Evolutionary conservation across 2,888 invertebrate genomes (phyloP).

Genomic region (Gari tellinella): DNA sequence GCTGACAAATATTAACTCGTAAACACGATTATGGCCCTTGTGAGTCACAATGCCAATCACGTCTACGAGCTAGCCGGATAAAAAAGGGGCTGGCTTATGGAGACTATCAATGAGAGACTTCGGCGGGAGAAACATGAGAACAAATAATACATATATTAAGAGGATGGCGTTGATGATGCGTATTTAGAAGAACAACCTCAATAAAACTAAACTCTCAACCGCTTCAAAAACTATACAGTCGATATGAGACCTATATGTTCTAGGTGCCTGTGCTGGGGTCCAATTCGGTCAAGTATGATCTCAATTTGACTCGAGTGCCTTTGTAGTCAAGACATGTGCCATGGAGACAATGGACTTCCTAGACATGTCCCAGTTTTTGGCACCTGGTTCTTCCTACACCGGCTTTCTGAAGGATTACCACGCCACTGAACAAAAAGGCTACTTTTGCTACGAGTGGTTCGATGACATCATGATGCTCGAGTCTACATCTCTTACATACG

Average conservation of each 20-base stretch:
- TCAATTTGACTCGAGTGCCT: constrained; percentile 4
- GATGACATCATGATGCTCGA: constrained; percentile 1
- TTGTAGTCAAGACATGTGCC: constrained; percentile 26
- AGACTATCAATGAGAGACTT: background rate
- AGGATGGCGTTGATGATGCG: background rate
- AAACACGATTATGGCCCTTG: background rate
- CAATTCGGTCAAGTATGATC: constrained; percentile 13
- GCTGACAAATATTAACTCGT: no score
- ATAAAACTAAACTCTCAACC: no score
- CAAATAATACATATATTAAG: background rate
- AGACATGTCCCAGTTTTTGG: constrained; percentile 37
- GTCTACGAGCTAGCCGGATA: background rate
- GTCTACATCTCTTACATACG: no score
- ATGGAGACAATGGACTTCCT: constrained; percentile 35
- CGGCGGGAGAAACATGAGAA: background rate
- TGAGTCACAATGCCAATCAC: background rate
- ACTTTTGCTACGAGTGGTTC: constrained; percentile 8
- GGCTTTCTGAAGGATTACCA: constrained; percentile 42
- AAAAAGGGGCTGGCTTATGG: background rate
- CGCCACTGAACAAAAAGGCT: constrained; percentile 33
- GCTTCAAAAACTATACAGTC: no score
- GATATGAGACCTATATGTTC: no score
- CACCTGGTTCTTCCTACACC: constrained; percentile 38
- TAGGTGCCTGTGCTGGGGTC: no score
- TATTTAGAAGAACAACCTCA: background rate